A percentile compares a stretch with the other conserved stretches of the same genome.
Conservation (phyloP, 2,888 invertebrate species). For the Stenoptilia bipunctidactyla region DNA sequence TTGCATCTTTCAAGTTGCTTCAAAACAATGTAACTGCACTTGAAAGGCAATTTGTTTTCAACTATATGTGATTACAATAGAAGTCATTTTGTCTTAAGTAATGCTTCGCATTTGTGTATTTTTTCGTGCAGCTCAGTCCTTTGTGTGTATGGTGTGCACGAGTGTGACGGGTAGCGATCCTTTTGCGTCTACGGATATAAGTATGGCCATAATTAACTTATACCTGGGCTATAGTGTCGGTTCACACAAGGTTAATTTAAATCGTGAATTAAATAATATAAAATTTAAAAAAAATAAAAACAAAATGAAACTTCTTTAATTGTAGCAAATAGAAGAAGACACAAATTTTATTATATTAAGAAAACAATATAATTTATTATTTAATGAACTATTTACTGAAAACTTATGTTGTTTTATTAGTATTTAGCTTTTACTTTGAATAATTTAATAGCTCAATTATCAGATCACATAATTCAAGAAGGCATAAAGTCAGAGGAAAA, state of each 20-base stretch:
- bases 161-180: conserved; percentile 63
- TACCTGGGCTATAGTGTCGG: conserved; percentile 35
- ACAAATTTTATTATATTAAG: no score
- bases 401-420: no score
- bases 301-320: no score
- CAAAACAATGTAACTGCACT: conserved; percentile 34
- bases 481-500: no score
- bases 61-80: conserved; percentile 37
- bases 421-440: no score
- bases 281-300: no score
- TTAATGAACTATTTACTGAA: no score
- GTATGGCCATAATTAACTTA: conserved; percentile 58
- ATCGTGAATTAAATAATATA: no score
- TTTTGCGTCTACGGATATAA: conserved; percentile 45
- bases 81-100: conserved; percentile 30
- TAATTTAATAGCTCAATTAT: no score
- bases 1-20: conserved; percentile 35
- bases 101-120: conserved; percentile 29
- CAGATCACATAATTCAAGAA: no score
- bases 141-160: conserved; percentile 59
- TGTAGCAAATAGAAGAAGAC: no score
- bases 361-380: no score
- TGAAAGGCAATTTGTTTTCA: conserved; percentile 24
- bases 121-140: conserved; percentile 35
- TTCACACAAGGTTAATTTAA: not conserved